Evolutionary conservation across 2,888 invertebrate genomes (phyloP).

Genomic region (Sarcophaga subvicina): DNA sequence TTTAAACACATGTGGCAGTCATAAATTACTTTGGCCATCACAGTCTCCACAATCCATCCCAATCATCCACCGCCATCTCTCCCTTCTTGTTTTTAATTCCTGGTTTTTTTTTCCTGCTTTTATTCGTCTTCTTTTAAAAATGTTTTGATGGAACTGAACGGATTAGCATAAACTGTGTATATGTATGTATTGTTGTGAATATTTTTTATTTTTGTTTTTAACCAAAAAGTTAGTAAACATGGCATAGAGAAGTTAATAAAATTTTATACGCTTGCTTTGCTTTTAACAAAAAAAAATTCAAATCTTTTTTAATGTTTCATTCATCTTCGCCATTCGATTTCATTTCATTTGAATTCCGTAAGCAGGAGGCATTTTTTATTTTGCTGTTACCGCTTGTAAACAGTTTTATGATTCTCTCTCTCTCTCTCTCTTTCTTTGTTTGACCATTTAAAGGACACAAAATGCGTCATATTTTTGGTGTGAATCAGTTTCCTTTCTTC

Average conservation of each 20-base stretch:
- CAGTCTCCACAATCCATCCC: conserved; percentile 49
- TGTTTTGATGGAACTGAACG: conserved; percentile 64
- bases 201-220: conserved; percentile 39
- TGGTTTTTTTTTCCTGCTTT: neutral
- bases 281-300: conserved; percentile 46
- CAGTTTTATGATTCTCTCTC: too few relatives aligned
- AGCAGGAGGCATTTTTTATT: neutral
- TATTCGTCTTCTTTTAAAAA: conserved; percentile 5
- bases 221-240: conserved; percentile 1
- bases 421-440: too few relatives aligned
- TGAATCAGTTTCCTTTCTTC: too few relatives aligned
- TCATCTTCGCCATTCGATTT: conserved; percentile 34
- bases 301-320: conserved; percentile 50
- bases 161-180: conserved; percentile 60
- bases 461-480: conserved; percentile 30
- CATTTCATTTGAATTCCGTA: conserved; percentile 7
- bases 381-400: too few relatives aligned
- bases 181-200: neutral
- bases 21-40: conserved; percentile 60
- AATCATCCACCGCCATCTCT: conserved; percentile 45
- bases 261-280: conserved; percentile 38
- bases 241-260: conserved; percentile 55
- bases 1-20: conserved; percentile 20
- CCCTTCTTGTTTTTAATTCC: conserved; percentile 34
- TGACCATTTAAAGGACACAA: neutral